A percentile compares a stretch with the other conserved stretches of the same genome.
Evolutionary conservation across 92 coral and sea anemone species (phyloP).

Genomic region (Heliopora coerulea): DNA sequence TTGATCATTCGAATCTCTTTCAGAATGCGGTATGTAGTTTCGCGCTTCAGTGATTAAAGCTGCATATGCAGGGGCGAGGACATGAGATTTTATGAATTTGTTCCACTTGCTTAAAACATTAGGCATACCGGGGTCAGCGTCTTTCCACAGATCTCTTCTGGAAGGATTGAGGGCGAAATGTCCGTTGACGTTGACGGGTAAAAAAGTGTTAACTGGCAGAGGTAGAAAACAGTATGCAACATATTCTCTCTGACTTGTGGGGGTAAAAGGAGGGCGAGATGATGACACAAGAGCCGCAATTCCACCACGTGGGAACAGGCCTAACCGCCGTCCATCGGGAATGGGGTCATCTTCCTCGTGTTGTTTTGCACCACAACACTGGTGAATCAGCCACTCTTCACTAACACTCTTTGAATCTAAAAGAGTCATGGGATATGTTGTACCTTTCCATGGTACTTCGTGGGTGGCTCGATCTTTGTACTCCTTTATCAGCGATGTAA

Average conservation of each 20-base stretch:
- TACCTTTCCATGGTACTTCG: conserved; percentile 71
- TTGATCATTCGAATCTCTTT: conserved; percentile 61
- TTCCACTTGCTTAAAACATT: conserved; percentile 68
- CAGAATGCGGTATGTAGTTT: conserved; percentile 2
- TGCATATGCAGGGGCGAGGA: conserved; percentile 77
- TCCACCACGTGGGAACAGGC: conserved; percentile 84
- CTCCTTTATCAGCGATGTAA: conserved; percentile 51
- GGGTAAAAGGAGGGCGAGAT: too few species aligned
- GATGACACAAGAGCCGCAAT: conserved; percentile 63
- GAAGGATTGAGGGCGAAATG: conserved; percentile 75
- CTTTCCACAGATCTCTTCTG: conserved; percentile 71
- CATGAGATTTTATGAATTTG: conserved; percentile 64
- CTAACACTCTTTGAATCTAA: conserved; percentile 61
- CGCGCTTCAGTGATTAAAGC: conserved; percentile 62
- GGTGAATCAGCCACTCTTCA: conserved; percentile 91
- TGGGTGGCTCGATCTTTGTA: conserved; percentile 55
- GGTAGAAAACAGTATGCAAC: conserved; percentile 73
- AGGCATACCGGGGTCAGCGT: conserved; percentile 52
- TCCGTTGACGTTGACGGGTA: conserved; percentile 85
- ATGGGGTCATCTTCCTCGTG: conserved; percentile 45
- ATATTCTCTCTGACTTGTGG: conserved; percentile 21
- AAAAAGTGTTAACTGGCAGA: conserved; percentile 74
- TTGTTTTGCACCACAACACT: conserved; percentile 69
- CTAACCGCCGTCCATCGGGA: conserved; percentile 69
- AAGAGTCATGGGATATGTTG: conserved; percentile 62